Percentiles rank a stretch among this genome's conserved stretches.
These are phyloP conservation scores for Heliconius sara DNA, from an alignment of 2,888 invertebrate genomes.

Conservation along the genomic window DNA sequence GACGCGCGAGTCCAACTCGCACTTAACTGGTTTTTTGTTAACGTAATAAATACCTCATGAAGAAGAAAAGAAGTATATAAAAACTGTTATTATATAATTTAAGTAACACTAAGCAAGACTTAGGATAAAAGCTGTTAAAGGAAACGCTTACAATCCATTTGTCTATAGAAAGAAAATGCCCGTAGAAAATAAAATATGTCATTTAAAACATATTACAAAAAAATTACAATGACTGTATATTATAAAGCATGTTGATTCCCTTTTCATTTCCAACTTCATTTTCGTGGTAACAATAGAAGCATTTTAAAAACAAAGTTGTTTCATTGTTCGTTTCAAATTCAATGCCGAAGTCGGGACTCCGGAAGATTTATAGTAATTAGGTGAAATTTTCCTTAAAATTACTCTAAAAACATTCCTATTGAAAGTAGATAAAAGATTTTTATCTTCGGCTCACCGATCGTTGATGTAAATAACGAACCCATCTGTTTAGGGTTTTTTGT, in stretches of 20 bases:
- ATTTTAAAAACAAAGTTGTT: slow-evolving; percentile 33
- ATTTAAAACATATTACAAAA: neutral
- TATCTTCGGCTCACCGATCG: slow-evolving; percentile 65
- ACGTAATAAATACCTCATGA: too few relatives aligned
- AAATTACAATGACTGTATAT: slow-evolving; percentile 6
- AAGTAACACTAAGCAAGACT: too few relatives aligned
- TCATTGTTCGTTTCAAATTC: slow-evolving; percentile 38
- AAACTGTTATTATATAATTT: too few relatives aligned
- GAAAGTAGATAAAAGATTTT: slow-evolving; percentile 72
- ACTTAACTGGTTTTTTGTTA: neutral
- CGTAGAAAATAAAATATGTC: too few relatives aligned
- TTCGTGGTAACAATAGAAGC: slow-evolving; percentile 29
- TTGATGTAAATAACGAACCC: slow-evolving; percentile 73
- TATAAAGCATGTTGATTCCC: neutral
- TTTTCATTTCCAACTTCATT: slow-evolving; percentile 24
- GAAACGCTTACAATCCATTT: too few relatives aligned
- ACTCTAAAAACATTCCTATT: slow-evolving; percentile 74
- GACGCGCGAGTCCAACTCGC: too few relatives aligned
- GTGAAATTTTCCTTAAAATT: slow-evolving; percentile 70
- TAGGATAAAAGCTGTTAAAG: too few relatives aligned
- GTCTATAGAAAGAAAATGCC: too few relatives aligned
- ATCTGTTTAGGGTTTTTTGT: slow-evolving; percentile 61
- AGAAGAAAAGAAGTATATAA: too few relatives aligned
- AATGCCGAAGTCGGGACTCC: slow-evolving; percentile 32
- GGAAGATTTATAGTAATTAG: slow-evolving; percentile 70